phyloP scores from a whole-genome alignment of 1,140 invertebrate genomes.

The Zaprionus davidi region DNA sequence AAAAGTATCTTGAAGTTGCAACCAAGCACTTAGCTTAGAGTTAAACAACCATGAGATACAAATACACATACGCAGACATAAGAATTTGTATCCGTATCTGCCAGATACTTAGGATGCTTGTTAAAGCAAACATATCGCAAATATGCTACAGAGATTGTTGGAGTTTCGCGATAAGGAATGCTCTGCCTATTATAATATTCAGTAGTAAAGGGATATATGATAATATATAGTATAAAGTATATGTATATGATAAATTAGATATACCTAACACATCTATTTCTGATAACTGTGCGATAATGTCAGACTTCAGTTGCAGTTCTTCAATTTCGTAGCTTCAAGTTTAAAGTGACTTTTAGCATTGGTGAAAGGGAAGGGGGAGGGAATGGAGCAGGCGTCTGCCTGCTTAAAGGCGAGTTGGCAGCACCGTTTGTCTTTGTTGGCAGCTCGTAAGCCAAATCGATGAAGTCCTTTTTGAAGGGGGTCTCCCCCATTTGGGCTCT shows the following conservation, averaged over 20 bases:
- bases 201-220: no score
- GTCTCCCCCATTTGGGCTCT: conserved; percentile 50
- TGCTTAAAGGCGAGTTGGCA: conserved; percentile 42
- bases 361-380: no score
- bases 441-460: conserved; percentile 47
- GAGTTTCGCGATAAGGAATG: no score
- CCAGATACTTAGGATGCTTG: neutral
- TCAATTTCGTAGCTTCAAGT: no score
- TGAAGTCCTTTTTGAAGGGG: conserved; percentile 43
- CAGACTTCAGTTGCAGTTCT: no score
- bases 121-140: neutral
- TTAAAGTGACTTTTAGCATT: no score
- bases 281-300: no score
- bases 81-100: neutral
- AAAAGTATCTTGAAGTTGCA: neutral
- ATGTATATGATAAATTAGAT: no score
- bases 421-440: conserved; percentile 38
- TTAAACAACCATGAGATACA: neutral
- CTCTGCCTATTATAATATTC: no score
- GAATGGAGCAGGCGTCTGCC: neutral
- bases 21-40: neutral
- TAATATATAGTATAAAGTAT: no score
- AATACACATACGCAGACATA: neutral
- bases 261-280: no score
- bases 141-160: neutral